Conservation (phyloP, 2,797 vertebrate genomes). For the Hephaestus fuliginosus region DNA sequence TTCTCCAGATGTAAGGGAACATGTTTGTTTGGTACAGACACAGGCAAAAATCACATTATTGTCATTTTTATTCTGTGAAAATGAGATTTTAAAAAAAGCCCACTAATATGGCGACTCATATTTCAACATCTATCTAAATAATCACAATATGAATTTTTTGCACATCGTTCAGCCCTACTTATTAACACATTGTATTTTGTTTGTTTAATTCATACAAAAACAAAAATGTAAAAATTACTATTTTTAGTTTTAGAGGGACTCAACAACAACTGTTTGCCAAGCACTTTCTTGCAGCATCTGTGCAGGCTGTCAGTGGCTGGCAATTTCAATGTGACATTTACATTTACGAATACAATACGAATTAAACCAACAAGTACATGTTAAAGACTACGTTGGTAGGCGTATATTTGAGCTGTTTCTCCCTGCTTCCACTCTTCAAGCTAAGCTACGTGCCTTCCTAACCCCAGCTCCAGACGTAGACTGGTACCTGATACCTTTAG, state of each 20-base stretch:
- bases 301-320: not conserved
- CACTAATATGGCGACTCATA: too few species aligned
- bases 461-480: not conserved
- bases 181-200: not conserved
- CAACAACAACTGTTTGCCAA: not conserved
- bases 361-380: not conserved
- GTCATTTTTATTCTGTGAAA: too few species aligned
- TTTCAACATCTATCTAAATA: too few species aligned
- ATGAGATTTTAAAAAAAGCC: too few species aligned
- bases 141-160: too few species aligned
- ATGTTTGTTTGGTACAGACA: too few species aligned
- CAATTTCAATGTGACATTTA: not conserved
- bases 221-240: not conserved
- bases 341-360: not conserved
- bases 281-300: not conserved
- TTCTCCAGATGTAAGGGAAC: too few species aligned
- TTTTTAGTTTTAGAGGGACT: not conserved
- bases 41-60: too few species aligned
- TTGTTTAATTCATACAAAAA: not conserved
- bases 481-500: not conserved
- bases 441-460: not conserved
- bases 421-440: not conserved
- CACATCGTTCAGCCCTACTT: not conserved
- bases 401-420: not conserved
- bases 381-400: not conserved